Evolutionary conservation across 2,113 vertebrate genomes (phyloP).

Genomic region (Actinemys pallida): DNA sequence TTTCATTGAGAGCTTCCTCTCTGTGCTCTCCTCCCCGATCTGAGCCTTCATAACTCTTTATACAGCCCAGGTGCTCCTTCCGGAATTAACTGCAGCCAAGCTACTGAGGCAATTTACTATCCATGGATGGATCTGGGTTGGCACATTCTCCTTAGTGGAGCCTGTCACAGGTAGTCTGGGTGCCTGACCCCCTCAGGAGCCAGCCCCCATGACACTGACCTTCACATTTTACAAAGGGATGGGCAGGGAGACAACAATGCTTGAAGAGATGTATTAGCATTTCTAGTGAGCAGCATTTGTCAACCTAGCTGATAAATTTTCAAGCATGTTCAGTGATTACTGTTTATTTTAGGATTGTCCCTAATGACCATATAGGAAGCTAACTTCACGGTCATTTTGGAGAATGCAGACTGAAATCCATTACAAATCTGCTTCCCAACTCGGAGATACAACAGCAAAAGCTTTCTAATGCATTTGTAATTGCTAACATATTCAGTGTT

Average conservation of each 20-base stretch:
- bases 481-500: background rate
- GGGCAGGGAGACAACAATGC: background rate
- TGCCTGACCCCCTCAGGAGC: background rate
- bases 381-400: background rate
- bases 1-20: background rate
- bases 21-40: background rate
- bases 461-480: background rate
- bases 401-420: background rate
- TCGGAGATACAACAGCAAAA: background rate
- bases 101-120: background rate
- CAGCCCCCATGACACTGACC: background rate
- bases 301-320: background rate
- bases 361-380: background rate
- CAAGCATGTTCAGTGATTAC: background rate
- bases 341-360: background rate
- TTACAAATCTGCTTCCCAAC: background rate
- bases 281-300: background rate
- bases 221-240: background rate
- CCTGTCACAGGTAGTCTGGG: background rate
- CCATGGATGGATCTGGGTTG: background rate
- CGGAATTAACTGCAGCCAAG: background rate
- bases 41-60: background rate
- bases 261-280: background rate
- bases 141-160: background rate
- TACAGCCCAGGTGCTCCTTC: background rate